A percentile compares a stretch with the other conserved stretches of the same genome.
Conservation (phyloP, 2,113 vertebrate species). For the Cephalopterus ornatus region DNA sequence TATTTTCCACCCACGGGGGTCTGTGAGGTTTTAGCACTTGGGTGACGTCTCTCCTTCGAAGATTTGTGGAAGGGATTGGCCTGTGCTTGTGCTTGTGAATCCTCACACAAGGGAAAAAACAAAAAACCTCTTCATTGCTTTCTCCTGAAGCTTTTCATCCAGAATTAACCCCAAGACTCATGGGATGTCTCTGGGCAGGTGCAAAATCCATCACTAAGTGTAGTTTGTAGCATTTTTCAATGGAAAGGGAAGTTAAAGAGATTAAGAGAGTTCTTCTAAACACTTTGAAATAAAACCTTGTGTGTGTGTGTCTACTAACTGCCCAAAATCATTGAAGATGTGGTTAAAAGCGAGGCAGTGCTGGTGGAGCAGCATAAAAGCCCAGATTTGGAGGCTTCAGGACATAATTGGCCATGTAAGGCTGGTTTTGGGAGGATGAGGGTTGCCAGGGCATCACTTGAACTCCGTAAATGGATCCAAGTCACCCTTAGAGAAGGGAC, state of each 20-base stretch:
- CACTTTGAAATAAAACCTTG: not conserved
- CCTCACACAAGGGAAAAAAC: not conserved
- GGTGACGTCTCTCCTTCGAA: not conserved
- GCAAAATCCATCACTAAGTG: not conserved
- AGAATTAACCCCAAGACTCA: not conserved
- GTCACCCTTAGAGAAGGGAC: not conserved
- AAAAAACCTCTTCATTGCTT: not conserved
- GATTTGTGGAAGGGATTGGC: not conserved
- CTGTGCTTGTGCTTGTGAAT: not conserved
- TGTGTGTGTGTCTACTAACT: not conserved
- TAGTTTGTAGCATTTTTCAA: not conserved
- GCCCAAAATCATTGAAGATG: not conserved
- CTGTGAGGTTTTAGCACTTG: not conserved
- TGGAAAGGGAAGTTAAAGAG: not conserved
- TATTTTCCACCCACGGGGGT: not conserved
- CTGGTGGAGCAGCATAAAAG: not conserved
- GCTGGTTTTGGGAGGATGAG: not conserved
- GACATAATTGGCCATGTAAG: fast-evolving
- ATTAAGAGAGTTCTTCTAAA: not conserved
- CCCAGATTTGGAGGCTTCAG: not conserved
- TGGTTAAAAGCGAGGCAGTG: not conserved
- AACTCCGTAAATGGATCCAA: not conserved
- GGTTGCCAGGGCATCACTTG: not conserved
- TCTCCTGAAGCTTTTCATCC: not conserved
- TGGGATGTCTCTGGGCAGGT: not conserved